Evolutionary conservation across 2,113 vertebrate species (phyloP).

Genomic region (Rhynchomys soricoides): DNA sequence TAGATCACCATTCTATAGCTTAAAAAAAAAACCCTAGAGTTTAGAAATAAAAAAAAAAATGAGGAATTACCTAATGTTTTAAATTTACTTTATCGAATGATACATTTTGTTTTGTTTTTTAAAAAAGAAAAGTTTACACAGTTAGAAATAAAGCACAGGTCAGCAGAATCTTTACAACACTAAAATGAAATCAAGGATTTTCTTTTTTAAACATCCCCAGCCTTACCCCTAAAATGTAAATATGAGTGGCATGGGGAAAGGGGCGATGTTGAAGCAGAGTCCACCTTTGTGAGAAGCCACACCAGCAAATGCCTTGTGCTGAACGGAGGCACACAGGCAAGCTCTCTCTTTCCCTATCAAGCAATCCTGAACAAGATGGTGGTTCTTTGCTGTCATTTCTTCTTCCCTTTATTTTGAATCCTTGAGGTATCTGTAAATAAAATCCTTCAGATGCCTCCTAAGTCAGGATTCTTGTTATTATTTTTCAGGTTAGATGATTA

Average conservation of each 20-base stretch:
- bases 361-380: constrained; percentile 86
- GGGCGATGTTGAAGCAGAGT: constrained; percentile 85
- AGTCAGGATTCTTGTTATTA: constrained; percentile 91
- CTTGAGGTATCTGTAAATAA: constrained; percentile 91
- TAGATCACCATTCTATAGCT: constrained; percentile 94
- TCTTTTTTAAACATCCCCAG: constrained; percentile 89
- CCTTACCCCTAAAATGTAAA: constrained; percentile 90
- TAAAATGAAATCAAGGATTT: constrained; percentile 98
- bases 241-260: constrained; percentile 91
- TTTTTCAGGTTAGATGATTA: constrained; percentile 89
- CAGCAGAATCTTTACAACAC: constrained; percentile 99
- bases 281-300: constrained; percentile 86
- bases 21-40: constrained; percentile 89
- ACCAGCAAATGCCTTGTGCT: constrained; percentile 86
- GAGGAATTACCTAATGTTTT: constrained; percentile 90
- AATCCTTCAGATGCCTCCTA: constrained; percentile 90
- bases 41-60: constrained; percentile 86
- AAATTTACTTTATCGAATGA: constrained; percentile 91
- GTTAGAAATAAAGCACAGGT: constrained; percentile 98
- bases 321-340: constrained; percentile 84
- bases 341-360: constrained; percentile 87
- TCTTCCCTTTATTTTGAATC: constrained; percentile 90
- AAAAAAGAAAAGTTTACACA: constrained; percentile 94
- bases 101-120: constrained; percentile 91
- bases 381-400: constrained; percentile 89